These are phyloP conservation scores for Megamerina dolium DNA, from an alignment of 2,888 invertebrate genomes.

Conservation along the genomic window DNA sequence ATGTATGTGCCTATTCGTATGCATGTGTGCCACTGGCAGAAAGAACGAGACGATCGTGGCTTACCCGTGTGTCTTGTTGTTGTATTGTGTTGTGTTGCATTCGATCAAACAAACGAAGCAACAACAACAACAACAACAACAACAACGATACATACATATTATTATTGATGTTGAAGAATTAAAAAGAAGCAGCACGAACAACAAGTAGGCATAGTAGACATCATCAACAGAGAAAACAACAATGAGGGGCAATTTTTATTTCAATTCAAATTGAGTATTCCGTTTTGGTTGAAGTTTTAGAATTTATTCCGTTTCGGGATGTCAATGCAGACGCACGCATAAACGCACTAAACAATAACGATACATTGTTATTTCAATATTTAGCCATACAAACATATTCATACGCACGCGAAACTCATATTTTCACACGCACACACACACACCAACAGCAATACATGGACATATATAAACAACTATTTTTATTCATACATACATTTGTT, in stretches of 20 bases:
- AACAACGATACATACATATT: conserved; percentile 9
- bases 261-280: neutral
- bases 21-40: too few relatives aligned
- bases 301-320: conserved; percentile 46
- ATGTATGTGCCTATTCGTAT: neutral
- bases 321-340: conserved; percentile 47
- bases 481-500: too few relatives aligned
- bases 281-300: conserved; percentile 37
- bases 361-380: neutral
- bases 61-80: conserved; percentile 10
- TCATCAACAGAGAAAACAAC: too few relatives aligned
- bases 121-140: conserved; percentile 1
- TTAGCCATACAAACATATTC: too few relatives aligned
- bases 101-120: neutral
- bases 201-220: too few relatives aligned
- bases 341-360: conserved; percentile 21
- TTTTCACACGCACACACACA: neutral
- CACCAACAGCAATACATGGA: neutral
- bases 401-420: too few relatives aligned
- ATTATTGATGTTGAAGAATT: too few relatives aligned
- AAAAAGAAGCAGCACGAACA: too few relatives aligned
- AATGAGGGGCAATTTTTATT: neutral
- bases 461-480: too few relatives aligned
- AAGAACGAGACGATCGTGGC: conserved; percentile 18
- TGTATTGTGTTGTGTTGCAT: conserved; percentile 4